Evolutionary conservation across 1,140 invertebrate genomes (phyloP).

Genomic region (Ericerus pela): DNA sequence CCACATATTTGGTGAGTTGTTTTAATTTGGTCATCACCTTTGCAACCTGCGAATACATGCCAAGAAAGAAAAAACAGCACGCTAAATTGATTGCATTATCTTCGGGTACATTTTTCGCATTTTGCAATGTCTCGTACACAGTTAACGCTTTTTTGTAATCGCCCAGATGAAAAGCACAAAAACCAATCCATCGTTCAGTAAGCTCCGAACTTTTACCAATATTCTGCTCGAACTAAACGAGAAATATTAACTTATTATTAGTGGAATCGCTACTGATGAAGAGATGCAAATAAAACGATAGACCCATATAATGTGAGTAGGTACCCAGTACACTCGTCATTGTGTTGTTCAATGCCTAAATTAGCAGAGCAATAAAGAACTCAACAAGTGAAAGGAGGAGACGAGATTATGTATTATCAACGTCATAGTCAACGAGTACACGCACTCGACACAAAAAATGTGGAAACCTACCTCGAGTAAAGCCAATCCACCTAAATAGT

Average conservation of each 20-base stretch:
- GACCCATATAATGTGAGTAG: neutral
- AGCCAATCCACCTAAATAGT: constrained; percentile 88
- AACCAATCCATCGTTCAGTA: constrained; percentile 76
- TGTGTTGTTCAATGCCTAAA: neutral
- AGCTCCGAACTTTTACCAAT: constrained; percentile 31
- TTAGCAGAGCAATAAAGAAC: neutral
- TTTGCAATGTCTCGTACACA: constrained; percentile 43
- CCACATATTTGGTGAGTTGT: constrained; percentile 2
- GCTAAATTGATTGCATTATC: constrained; percentile 64
- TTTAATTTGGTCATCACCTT: constrained; percentile 25
- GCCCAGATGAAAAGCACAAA: constrained; percentile 87
- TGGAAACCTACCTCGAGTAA: constrained; percentile 83
- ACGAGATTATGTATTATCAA: neutral
- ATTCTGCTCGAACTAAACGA: constrained; percentile 31
- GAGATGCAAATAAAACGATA: neutral
- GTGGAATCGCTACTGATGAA: neutral
- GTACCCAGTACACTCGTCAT: neutral
- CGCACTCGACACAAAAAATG: no score
- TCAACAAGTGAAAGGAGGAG: neutral
- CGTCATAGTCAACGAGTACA: no score
- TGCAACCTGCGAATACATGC: constrained; percentile 55
- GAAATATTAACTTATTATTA: neutral
- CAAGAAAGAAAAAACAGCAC: constrained; percentile 90
- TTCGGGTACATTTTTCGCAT: constrained; percentile 31
- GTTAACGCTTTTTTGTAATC: constrained; percentile 79